Base-by-base conservation (phyloP, 1,140 invertebrate genomes). In the Conopomorpha cramerella region DNA sequence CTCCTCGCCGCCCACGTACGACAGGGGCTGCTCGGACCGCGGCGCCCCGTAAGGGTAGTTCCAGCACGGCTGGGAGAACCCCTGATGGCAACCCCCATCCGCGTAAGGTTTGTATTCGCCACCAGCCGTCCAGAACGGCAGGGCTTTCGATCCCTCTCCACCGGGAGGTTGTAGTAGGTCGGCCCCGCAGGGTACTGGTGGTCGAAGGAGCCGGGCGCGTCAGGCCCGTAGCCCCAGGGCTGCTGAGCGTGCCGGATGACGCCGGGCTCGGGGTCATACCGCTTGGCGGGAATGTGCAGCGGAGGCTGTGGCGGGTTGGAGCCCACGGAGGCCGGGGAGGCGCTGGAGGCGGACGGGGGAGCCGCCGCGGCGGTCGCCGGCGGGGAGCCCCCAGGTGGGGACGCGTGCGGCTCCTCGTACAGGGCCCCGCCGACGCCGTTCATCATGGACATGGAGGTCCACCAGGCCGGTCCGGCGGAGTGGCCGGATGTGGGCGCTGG, bases 361-460 rank as follows among this genome's bases (percentile, higher is more conserved):
- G 77, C 82, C 34, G 79, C 77, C 38, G 79, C 72, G 14, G 68
- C 62, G 18, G 74, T 60, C 8, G 67, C 55, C 16, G 79, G 73
- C 11, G 80, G 78, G 41, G 78, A 79, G 39, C 78, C 63, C 14
- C 79, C 53, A 54, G 76, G 76, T 33, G 76, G 81, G 46, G 82
- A 82, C 53, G 86, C 85, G 58, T 85, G 86, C 72, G 83, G 84
- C 73, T 89, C 86, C 70, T 88, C 87, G 82, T 90, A 88, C 32
- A 67, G 63, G 58, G 62, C 60, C 54, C 67, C 65, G 56, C 65
- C 67, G 49, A 68, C 67, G 51, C 85, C 86, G 85, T 89, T 90
- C 88, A 90, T 90, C 87, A 90, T 90, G n/a, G n/a, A n/a, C n/a
- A n/a, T n/a, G n/a, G n/a, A n/a, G 58, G 78, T 80, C 83, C 87